Percentiles rank a stretch among this genome's conserved stretches.
These are phyloP conservation scores for Hybognathus amarus DNA, from an alignment of 2,797 vertebrate genomes.

Conservation along the genomic window DNA sequence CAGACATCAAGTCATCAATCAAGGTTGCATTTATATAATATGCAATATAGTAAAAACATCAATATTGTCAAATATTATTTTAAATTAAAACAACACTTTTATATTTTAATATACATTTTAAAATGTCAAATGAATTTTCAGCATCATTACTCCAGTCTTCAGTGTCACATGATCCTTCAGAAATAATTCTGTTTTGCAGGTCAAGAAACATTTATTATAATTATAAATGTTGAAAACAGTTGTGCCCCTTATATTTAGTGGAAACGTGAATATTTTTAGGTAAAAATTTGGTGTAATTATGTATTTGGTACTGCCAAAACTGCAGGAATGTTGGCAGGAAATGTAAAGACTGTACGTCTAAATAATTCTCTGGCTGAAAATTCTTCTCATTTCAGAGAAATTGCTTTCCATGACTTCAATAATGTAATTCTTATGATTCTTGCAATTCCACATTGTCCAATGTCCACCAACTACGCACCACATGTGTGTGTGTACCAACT, in stretches of 20 bases:
- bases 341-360: not conserved
- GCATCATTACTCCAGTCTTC: not conserved
- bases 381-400: too few relatives aligned
- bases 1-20: not conserved
- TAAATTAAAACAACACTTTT: not conserved
- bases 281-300: not conserved
- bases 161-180: not conserved
- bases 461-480: too few relatives aligned
- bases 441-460: not conserved
- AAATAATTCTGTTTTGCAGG: not conserved
- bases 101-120: not conserved
- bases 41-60: not conserved
- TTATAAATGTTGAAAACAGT: not conserved
- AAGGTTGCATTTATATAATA: not conserved
- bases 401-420: not conserved
- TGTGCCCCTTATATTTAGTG: not conserved
- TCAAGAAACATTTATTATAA: not conserved
- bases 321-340: not conserved
- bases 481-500: too few relatives aligned
- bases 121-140: not conserved
- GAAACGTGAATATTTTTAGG: not conserved
- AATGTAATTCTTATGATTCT: not conserved
- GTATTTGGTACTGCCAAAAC: not conserved
- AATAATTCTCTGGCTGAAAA: too few relatives aligned
- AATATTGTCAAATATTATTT: not conserved